Base-by-base conservation (phyloP, 2,888 invertebrate genomes). In the Eudemis profundana region DNA sequence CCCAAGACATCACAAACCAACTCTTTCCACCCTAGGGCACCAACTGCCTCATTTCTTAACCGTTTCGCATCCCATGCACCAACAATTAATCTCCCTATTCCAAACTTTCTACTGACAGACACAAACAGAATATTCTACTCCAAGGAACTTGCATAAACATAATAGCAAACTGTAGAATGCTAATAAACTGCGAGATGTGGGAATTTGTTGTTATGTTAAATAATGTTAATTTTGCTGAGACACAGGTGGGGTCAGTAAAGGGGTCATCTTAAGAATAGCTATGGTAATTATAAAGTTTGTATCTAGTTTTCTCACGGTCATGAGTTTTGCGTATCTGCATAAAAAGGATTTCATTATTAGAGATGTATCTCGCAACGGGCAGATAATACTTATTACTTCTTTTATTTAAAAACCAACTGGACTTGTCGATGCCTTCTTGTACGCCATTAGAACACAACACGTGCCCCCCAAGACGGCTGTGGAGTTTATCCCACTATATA, bases 191-290 rank as follows among this genome's bases (percentile, higher is more conserved):
- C 54, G 71, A 77, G 72, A 72, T 76, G 82, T 80, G 84, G 78
- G 84, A 85, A 79, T 61, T 72, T 72, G 63, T 71, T 69, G 66
- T 68, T 65, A 68, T 78, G 78, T 57, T 71, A 70, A 73, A 73
- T 74, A 82, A 82, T 81, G 54, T 69, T 68, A 65, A 69, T 74
- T 80, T 81, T 81, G 74, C 68, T 74, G 78, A 79, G 77, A 71
- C 77, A 83, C 90, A 90, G 90, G 90, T 90, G 88, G 74, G 89
- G 89, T 89, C 89, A 90, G 66, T 67, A 76, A 84, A 83, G 81
- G 86, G 88, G 87, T 86, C 83, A 82, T 78, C 78, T 84, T 77
- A 70, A 73, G 69, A 74, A 71, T 60, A 46, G 61, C 54, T 60
- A 70, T 72, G 69, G 73, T 74, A 69, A 85, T 88, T 84, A 83